These are phyloP conservation scores for Drosophila persimilis DNA, from an alignment of 1,140 invertebrate genomes.

Conservation along the genomic window DNA sequence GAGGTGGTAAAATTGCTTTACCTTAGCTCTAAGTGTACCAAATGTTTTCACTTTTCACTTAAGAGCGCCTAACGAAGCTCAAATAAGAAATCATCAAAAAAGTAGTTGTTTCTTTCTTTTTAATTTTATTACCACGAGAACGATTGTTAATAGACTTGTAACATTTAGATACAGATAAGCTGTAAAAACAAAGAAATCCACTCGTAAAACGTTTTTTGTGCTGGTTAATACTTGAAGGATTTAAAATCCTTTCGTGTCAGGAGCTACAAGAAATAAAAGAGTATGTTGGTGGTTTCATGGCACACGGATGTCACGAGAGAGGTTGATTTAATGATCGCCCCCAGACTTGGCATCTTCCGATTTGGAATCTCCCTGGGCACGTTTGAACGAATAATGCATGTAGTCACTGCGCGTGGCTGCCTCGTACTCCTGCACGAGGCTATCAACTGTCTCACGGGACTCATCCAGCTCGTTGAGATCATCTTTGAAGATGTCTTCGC, in stretches of 20 bases:
- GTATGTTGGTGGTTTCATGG: conserved; percentile 33
- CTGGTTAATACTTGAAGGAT: conserved; percentile 48
- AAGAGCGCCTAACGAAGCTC: too few species aligned
- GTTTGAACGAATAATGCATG: conserved; percentile 85
- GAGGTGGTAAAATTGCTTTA: too few species aligned
- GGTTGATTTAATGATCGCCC: not conserved
- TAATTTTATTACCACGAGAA: conserved; percentile 14
- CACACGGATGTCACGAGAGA: conserved; percentile 19
- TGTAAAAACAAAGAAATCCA: conserved; percentile 16
- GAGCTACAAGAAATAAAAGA: not conserved
- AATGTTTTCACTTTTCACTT: too few species aligned
- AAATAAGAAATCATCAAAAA: too few species aligned
- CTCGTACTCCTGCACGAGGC: conserved; percentile 97
- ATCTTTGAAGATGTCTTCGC: conserved; percentile 96
- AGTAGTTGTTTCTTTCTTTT: not conserved
- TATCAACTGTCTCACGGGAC: conserved; percentile 94
- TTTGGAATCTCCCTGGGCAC: conserved; percentile 1
- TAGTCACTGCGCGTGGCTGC: conserved; percentile 96
- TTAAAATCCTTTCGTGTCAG: conserved; percentile 49
- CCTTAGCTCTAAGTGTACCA: too few species aligned
- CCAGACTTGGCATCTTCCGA: conserved; percentile 42
- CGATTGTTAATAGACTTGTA: not conserved
- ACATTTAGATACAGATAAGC: conserved; percentile 11
- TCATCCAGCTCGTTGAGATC: conserved; percentile 96
- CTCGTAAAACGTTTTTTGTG: not conserved